phyloP scores from a whole-genome alignment of 2,888 invertebrate genomes.

The Macrosoma leucophasiata region DNA sequence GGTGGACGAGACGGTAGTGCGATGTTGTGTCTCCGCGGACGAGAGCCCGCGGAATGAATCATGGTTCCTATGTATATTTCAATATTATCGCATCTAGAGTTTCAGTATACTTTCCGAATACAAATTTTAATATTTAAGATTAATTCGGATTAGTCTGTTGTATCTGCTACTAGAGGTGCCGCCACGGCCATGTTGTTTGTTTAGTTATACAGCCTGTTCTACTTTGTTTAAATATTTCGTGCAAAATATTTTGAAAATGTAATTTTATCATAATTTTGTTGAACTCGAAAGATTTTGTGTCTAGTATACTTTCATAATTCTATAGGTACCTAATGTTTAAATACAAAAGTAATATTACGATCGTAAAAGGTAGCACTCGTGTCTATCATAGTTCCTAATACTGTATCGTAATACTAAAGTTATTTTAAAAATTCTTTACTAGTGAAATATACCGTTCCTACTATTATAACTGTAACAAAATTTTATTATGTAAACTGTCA shows the following conservation, averaged over 20 bases:
- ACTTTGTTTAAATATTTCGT: slow-evolving; percentile 33
- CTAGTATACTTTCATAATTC: slow-evolving; percentile 39
- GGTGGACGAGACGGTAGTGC: slow-evolving; percentile 65
- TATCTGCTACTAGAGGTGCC: slow-evolving; percentile 66
- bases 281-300: slow-evolving; percentile 42
- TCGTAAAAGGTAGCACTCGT: slow-evolving; percentile 66
- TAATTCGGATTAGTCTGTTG: slow-evolving; percentile 74
- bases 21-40: slow-evolving; percentile 71
- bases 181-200: slow-evolving; percentile 70
- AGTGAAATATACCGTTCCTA: slow-evolving; percentile 75
- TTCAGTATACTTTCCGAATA: slow-evolving; percentile 76
- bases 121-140: slow-evolving; percentile 76
- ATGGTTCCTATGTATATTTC: slow-evolving; percentile 78
- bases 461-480: slow-evolving; percentile 66
- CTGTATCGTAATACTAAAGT: slow-evolving; percentile 71
- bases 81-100: slow-evolving; percentile 76
- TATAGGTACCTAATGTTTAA: slow-evolving; percentile 46
- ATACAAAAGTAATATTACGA: slow-evolving; percentile 64
- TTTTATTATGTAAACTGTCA: slow-evolving; percentile 51
- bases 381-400: slow-evolving; percentile 76
- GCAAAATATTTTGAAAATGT: slow-evolving; percentile 31
- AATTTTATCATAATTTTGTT: slow-evolving; percentile 56
- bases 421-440: slow-evolving; percentile 73
- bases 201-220: slow-evolving; percentile 49
- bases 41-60: slow-evolving; percentile 68